Evolutionary conservation across 2,113 vertebrate species (phyloP).

Genomic region (Crotalus helleri): DNA sequence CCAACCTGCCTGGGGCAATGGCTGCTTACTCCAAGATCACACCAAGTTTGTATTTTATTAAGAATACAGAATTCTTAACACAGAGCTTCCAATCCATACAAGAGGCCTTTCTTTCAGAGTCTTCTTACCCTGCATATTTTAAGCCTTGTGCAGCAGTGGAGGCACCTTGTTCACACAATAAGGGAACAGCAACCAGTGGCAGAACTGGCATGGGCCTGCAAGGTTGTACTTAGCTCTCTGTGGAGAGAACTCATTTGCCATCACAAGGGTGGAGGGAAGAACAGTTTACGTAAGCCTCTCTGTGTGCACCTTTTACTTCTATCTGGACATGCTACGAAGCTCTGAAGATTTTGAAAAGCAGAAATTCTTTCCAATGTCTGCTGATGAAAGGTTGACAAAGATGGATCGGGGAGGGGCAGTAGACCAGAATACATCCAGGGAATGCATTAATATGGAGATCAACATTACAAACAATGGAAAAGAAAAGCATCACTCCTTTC

Average conservation of each 20-base stretch:
- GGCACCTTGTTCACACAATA: no score
- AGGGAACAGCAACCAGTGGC: neutral
- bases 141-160: neutral
- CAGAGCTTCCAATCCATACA: neutral
- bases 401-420: neutral
- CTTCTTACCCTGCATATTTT: neutral
- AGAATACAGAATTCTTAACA: neutral
- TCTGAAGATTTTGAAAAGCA: neutral
- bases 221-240: neutral
- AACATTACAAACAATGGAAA: neutral
- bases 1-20: neutral
- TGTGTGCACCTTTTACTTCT: neutral
- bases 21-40: neutral
- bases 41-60: neutral
- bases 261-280: neutral
- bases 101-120: neutral
- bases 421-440: neutral
- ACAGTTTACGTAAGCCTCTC: no score
- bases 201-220: neutral
- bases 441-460: conserved; percentile 13
- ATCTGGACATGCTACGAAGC: neutral
- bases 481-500: conserved; percentile 35
- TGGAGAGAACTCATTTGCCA: neutral
- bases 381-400: neutral
- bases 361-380: neutral